Evolutionary conservation across 2,888 invertebrate species (phyloP).

Genomic region (Mechanitis messenoides): DNA sequence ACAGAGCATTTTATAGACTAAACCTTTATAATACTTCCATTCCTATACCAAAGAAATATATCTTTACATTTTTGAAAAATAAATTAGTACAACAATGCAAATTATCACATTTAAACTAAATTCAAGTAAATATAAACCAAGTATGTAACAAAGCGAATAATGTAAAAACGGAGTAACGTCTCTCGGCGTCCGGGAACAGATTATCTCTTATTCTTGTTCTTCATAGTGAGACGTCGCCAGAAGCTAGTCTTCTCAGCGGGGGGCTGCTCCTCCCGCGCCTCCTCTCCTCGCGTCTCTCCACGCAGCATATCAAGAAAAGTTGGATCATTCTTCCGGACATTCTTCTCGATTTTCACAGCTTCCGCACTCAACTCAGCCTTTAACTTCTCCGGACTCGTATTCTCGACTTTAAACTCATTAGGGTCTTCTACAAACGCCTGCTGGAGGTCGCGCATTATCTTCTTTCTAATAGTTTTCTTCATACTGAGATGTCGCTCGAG

Average conservation of each 20-base stretch:
- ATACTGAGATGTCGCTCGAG: constrained; percentile 88
- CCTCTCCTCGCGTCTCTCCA: constrained; percentile 73
- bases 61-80: no score
- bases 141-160: constrained; percentile 7
- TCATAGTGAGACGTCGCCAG: constrained; percentile 83
- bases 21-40: no score
- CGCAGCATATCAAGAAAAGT: constrained; percentile 82
- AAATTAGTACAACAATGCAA: no score
- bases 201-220: constrained; percentile 82
- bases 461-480: constrained; percentile 91
- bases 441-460: constrained; percentile 89
- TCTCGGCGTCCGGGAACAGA: constrained; percentile 34
- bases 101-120: no score
- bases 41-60: no score
- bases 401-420: constrained; percentile 83
- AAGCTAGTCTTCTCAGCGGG: constrained; percentile 79
- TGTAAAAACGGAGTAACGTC: constrained; percentile 46
- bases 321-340: constrained; percentile 74
- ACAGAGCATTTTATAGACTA: no score
- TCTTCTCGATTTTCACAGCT: constrained; percentile 79
- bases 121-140: no score
- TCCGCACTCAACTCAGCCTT: constrained; percentile 82
- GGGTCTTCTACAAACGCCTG: constrained; percentile 85
- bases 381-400: constrained; percentile 81
- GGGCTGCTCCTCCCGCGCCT: constrained; percentile 65